These are phyloP conservation scores for Lasioglossum villosulum DNA, from an alignment of 2,888 invertebrate species.

Conservation along the genomic window DNA sequence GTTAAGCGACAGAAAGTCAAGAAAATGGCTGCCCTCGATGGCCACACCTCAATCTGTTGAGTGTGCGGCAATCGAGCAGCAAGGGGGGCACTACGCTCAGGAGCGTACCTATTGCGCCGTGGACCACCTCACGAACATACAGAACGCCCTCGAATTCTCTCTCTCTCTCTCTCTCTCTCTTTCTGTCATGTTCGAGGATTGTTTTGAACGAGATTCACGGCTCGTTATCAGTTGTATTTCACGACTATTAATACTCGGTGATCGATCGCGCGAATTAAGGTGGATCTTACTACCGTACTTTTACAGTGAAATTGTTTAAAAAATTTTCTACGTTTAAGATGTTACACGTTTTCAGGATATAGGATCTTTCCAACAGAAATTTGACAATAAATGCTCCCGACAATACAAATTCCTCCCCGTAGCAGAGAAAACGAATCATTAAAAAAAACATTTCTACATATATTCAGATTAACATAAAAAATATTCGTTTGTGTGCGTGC, in stretches of 20 bases:
- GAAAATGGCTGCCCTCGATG: constrained; percentile 82
- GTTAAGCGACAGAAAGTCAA: constrained; percentile 82
- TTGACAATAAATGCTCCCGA: neutral
- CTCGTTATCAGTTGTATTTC: neutral
- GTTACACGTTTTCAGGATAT: neutral
- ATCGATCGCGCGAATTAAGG: neutral
- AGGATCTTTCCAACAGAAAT: neutral
- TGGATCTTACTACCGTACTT: neutral
- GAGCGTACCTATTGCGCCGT: constrained; percentile 13
- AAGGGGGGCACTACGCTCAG: constrained; percentile 51
- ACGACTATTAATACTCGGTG: neutral
- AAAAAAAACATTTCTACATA: neutral
- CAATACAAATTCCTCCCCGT: neutral
- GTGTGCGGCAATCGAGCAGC: constrained; percentile 71
- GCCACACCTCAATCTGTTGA: constrained; percentile 82
- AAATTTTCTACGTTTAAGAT: neutral
- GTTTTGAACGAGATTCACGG: neutral
- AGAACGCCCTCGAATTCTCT: constrained; percentile 1
- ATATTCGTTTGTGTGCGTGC: neutral
- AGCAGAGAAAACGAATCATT: neutral
- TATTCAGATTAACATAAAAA: neutral
- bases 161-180: neutral
- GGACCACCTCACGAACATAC: neutral
- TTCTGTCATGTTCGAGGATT: neutral
- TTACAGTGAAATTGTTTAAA: neutral